Percentiles rank a stretch among this genome's conserved stretches.
phyloP scores from a whole-genome alignment of 2,888 invertebrate genomes.

The Brenthis ino region DNA sequence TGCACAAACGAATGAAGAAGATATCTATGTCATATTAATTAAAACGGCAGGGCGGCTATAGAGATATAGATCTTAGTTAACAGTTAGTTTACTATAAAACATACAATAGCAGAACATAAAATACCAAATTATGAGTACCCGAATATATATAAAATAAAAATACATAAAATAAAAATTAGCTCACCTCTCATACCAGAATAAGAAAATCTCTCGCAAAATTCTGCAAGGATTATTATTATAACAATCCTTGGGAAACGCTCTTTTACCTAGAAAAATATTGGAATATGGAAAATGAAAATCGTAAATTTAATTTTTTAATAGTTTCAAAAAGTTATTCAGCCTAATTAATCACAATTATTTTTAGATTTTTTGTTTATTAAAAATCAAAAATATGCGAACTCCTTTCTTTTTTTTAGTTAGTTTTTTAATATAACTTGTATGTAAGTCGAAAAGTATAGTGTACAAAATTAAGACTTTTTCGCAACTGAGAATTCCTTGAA shows the following conservation, averaged over 20 bases:
- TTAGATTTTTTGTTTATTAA: too few relatives aligned
- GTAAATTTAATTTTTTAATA: background rate
- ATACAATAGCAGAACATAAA: too few relatives aligned
- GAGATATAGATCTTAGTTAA: too few relatives aligned
- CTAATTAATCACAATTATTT: background rate
- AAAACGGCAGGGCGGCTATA: too few relatives aligned
- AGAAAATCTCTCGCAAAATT: constrained; percentile 97
- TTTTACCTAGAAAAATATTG: constrained; percentile 50
- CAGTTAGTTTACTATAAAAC: too few relatives aligned
- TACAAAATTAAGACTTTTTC: background rate
- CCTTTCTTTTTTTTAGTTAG: too few relatives aligned
- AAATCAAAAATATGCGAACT: too few relatives aligned
- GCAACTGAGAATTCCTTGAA: background rate
- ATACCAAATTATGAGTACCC: too few relatives aligned
- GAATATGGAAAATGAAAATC: background rate
- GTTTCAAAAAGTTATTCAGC: background rate
- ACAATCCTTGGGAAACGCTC: constrained; percentile 89
- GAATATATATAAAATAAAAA: background rate
- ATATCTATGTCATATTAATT: too few relatives aligned
- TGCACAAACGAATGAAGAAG: too few relatives aligned
- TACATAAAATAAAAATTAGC: constrained; percentile 23
- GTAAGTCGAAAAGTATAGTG: background rate
- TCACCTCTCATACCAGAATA: constrained; percentile 97
- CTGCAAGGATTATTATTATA: constrained; percentile 94
- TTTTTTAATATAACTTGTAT: background rate